Percentiles rank a stretch among this genome's conserved stretches.
Conservation (phyloP, 2,888 invertebrate species). For the Spicauda simplicius region DNA sequence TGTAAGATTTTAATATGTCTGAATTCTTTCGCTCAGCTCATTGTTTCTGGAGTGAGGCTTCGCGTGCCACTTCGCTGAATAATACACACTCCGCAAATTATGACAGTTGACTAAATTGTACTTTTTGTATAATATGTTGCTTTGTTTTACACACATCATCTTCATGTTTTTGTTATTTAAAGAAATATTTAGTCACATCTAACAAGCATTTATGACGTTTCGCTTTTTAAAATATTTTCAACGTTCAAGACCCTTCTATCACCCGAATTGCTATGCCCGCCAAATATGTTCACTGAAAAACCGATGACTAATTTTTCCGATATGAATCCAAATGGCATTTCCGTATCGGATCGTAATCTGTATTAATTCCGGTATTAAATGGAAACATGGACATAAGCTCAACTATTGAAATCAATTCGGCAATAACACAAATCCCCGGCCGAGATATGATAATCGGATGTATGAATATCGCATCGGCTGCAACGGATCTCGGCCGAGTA, state of each 20-base stretch:
- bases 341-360: conserved; percentile 55
- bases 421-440: conserved; percentile 56
- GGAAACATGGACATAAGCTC: conserved; percentile 48
- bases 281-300: conserved; percentile 26
- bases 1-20: conserved; percentile 5
- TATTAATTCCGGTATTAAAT: conserved; percentile 61
- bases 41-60: not conserved
- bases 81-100: not conserved
- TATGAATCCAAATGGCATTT: conserved; percentile 40
- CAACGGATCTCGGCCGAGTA: conserved; percentile 49
- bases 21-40: not conserved
- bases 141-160: not conserved
- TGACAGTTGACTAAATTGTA: not conserved
- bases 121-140: not conserved
- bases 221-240: not conserved
- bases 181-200: too few species aligned
- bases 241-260: not conserved
- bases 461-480: conserved; percentile 38
- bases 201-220: too few species aligned
- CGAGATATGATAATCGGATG: conserved; percentile 63
- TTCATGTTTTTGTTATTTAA: too few species aligned
- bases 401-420: conserved; percentile 60
- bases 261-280: conserved; percentile 2
- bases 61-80: not conserved
- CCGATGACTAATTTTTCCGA: conserved; percentile 37